Base-by-base conservation (phyloP, 2,888 invertebrate species). In the Pollenia griseotomentosa region DNA sequence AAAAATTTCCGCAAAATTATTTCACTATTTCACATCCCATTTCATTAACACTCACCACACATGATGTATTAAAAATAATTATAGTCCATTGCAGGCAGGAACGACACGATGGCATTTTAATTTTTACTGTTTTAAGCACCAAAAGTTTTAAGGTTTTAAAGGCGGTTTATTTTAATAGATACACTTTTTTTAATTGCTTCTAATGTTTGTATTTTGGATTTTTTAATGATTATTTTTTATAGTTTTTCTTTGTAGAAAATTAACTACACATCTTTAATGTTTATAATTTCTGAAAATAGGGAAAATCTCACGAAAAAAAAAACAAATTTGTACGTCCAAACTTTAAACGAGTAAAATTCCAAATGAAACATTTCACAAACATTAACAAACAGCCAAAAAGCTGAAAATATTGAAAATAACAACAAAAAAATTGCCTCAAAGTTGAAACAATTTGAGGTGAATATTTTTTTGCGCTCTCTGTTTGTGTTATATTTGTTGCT, bases 71-170 rank as follows among this genome's bases (percentile, higher is more conserved):
- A 86, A 90, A 92, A 12, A 91, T 82, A 9, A 92, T 89, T 55
- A 91, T 88, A 19, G 90, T 88, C 92, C 92, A 92, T 88, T 92
- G 92, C 80, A 92, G 86, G 86, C 90, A 91, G 87, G 90, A 90
- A 88, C 92, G 90, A 46, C 89, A 74, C 57, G 91, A 90, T 46
- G 90, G 88, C 92, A 90, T 91, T 51, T 86, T 83, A 12, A 33
- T 48, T 77, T 55, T 44, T 55, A 42, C 57, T 57, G 16, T 14
- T 42, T 23, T 14, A 12, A 78, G 14, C 9, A 57, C 46, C n/a
- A 51, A 65, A 46, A 59, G 6, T 33, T 14, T 57, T 55, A 16
- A 61, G 55, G 14, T 61, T 71, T 79, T 57, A 42, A 19, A 44
- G 42, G 48, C n/a, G 44, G 10, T 44, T 14, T 42, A 68, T 68